Base-by-base conservation (phyloP, 2,797 vertebrate genomes). In the Florisuga fusca region DNA sequence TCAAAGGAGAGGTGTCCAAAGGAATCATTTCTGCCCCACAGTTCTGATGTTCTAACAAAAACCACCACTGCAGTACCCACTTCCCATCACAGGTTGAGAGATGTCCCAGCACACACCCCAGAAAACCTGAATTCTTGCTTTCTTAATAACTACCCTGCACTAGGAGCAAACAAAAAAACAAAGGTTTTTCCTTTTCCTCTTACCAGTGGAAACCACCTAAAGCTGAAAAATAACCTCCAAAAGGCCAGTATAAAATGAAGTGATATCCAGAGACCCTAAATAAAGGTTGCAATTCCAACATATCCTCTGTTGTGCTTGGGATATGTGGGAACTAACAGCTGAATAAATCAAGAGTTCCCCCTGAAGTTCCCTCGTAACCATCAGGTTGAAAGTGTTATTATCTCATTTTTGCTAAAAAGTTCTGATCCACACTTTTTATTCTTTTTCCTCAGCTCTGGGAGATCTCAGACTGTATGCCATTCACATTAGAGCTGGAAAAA, bases 331-430 rank as follows among this genome's bases (percentile, higher is more conserved):
- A 84, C 48, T 86, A 80, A 93, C 59, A 94, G 85, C 29, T 89
- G 85, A 90, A 94, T 88, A 96, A 94, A 93, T 94, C 71, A 93
- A 86, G 71, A n/a, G n/a, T n/a, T n/a, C n/a, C 20, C 57, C 72
- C 79, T 84, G 57, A 46, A 79, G 71, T 57, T 92, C 85, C 59
- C 76, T 93, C 61, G 33, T 58, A 93, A 79, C 10, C n/a, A 84
- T 57, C 55, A 91, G 73, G 63, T 81, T 95, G 84, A 88, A 91
- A 88, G 83, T 64, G 59, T 69, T 86, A 90, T 86, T 69, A 87
- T 76, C 77, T 84, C 71, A 74, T 71, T 95, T 86, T 33, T 79
- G 63, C 55, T 90, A 41, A 81, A 81, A 81, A 73, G 74, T 92
- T 87, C 82, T 74, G 57, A 81, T 80, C 94, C 61, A 57, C 62